These are phyloP conservation scores for Formica exsecta DNA, from an alignment of 1,140 invertebrate species.

Conservation along the genomic window DNA sequence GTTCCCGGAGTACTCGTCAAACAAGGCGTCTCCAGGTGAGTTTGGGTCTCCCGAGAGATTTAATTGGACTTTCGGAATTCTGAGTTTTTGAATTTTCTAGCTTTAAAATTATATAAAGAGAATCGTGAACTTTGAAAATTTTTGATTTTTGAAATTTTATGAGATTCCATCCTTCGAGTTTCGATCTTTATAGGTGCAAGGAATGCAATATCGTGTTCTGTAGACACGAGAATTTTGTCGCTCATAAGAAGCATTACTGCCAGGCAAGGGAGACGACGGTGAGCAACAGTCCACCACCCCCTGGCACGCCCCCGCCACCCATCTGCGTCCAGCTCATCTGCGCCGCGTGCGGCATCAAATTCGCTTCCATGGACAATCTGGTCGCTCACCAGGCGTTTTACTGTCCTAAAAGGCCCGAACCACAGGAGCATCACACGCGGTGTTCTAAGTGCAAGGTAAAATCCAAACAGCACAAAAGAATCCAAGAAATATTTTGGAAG, in stretches of 20 bases:
- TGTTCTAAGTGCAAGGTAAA: conserved; percentile 89
- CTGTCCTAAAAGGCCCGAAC: conserved; percentile 92
- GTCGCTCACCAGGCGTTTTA: conserved; percentile 98
- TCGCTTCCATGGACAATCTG: conserved; percentile 96
- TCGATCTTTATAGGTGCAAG: conserved; percentile 92
- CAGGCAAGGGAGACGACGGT: conserved; percentile 90
- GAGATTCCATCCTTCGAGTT: not conserved
- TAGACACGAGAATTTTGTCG: conserved; percentile 97
- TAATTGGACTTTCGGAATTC: not conserved
- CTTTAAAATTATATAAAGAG: not conserved
- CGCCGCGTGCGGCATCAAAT: conserved; percentile 97
- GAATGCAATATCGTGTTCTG: conserved; percentile 99
- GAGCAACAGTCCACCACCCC: conserved; percentile 85
- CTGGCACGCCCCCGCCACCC: conserved; percentile 87
- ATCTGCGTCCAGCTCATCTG: conserved; percentile 93
- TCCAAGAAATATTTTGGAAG: not conserved
- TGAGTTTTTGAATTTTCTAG: not conserved
- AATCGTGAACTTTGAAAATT: too few relatives aligned
- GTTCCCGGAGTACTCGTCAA: conserved; percentile 93
- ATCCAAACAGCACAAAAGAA: not conserved
- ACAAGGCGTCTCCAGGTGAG: conserved; percentile 84
- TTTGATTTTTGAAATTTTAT: not conserved
- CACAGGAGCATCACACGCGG: conserved; percentile 86
- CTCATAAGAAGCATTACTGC: conserved; percentile 98
- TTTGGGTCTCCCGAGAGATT: not conserved